Evolutionary conservation across 2,797 vertebrate species (phyloP).

Genomic region (Lepilemur septentrionalis): DNA sequence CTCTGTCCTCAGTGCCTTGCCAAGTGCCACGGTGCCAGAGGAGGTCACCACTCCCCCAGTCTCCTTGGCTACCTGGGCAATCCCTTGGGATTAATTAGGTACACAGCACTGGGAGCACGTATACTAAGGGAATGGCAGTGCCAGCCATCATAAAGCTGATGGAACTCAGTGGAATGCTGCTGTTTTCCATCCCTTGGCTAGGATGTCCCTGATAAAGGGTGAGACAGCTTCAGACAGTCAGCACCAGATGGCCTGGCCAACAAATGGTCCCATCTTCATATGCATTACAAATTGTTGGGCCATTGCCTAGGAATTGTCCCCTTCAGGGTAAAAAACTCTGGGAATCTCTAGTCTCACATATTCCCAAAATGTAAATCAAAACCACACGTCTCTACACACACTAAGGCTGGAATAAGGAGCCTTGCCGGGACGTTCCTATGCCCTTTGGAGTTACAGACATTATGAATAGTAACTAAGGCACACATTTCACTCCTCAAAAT

Average conservation of each 20-base stretch:
- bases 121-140: not conserved
- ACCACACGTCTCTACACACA: not conserved
- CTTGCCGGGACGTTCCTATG: not conserved
- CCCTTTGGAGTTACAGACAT: not conserved
- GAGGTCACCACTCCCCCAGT: not conserved
- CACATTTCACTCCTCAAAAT: not conserved
- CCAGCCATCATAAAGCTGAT: not conserved
- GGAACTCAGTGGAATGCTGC: not conserved
- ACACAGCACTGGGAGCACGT: not conserved
- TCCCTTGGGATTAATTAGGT: not conserved
- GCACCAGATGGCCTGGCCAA: not conserved
- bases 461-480: not conserved
- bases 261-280: not conserved
- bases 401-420: not conserved
- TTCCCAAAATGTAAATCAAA: not conserved
- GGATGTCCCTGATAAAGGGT: not conserved
- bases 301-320: not conserved
- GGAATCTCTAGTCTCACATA: not conserved
- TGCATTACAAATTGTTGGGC: not conserved
- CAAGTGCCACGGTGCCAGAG: too few relatives aligned
- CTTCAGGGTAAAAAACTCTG: not conserved
- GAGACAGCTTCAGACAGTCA: not conserved
- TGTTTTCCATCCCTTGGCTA: not conserved
- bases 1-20: not conserved
- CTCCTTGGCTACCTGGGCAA: not conserved